Evolutionary conservation across 2,113 vertebrate genomes (phyloP).

Genomic region (Cacatua alba): DNA sequence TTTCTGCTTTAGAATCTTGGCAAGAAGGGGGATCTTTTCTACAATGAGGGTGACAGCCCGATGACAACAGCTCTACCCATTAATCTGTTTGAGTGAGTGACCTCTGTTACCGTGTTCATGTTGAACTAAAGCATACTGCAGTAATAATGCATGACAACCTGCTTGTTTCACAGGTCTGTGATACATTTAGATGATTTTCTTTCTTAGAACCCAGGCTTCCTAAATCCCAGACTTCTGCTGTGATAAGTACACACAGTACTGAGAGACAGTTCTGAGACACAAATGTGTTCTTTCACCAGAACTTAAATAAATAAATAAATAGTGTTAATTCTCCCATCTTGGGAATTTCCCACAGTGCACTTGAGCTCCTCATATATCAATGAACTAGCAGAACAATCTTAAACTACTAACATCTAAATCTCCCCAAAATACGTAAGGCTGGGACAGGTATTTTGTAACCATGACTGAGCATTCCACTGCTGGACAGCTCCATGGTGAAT

Average conservation of each 20-base stretch:
- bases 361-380: not conserved
- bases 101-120: not conserved
- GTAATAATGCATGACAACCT: not conserved
- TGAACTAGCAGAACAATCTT: not conserved
- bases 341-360: not conserved
- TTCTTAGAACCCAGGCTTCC: not conserved
- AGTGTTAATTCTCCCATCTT: not conserved
- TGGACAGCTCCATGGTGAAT: not conserved
- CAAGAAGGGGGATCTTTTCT: not conserved
- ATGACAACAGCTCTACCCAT: not conserved
- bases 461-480: not conserved
- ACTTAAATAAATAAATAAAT: not conserved
- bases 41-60: not conserved
- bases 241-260: not conserved
- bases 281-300: not conserved
- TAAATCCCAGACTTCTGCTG: not conserved
- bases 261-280: not conserved
- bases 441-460: not conserved
- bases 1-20: not conserved
- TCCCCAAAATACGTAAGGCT: not conserved
- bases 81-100: not conserved
- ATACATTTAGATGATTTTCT: not conserved
- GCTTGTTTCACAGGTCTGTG: not conserved
- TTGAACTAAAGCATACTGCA: not conserved
- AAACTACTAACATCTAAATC: not conserved